These are phyloP conservation scores for Anastrepha obliqua DNA, from an alignment of 1,140 invertebrate species.

Conservation along the genomic window DNA sequence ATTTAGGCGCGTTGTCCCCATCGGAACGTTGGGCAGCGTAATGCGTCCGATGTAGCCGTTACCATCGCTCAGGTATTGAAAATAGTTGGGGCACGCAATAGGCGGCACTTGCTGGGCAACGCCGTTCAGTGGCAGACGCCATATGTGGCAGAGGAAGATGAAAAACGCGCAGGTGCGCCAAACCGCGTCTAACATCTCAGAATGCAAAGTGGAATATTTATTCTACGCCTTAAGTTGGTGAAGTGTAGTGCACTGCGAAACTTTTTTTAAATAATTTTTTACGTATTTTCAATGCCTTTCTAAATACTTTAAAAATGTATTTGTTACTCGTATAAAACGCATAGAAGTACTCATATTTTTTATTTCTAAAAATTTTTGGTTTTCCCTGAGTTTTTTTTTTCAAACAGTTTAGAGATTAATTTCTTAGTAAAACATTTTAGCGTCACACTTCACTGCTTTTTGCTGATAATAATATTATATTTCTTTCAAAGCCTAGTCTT, in stretches of 20 bases:
- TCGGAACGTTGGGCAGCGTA: slow-evolving; percentile 12
- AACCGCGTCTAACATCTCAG: neutral
- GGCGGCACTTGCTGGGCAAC: slow-evolving; percentile 42
- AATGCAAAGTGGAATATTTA: neutral
- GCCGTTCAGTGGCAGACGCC: neutral
- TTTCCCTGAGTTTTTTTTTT: neutral
- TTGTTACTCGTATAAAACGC: no score
- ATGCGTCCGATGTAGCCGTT: slow-evolving; percentile 49
- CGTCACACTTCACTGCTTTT: neutral
- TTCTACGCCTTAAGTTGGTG: no score
- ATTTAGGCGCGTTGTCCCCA: neutral
- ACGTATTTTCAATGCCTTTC: neutral
- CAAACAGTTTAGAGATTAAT: neutral
- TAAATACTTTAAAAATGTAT: neutral
- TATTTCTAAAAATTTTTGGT: neutral
- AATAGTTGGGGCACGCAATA: slow-evolving; percentile 54
- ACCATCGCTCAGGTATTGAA: slow-evolving; percentile 46
- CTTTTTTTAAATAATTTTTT: neutral
- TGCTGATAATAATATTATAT: neutral
- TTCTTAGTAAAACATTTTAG: neutral
- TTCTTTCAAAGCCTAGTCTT: neutral
- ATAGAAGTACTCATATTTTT: no score
- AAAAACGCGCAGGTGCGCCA: neutral
- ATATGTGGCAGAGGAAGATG: neutral
- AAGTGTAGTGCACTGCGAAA: neutral